Conservation (phyloP, 2,113 vertebrate species). For the Aegypius monachus region DNA sequence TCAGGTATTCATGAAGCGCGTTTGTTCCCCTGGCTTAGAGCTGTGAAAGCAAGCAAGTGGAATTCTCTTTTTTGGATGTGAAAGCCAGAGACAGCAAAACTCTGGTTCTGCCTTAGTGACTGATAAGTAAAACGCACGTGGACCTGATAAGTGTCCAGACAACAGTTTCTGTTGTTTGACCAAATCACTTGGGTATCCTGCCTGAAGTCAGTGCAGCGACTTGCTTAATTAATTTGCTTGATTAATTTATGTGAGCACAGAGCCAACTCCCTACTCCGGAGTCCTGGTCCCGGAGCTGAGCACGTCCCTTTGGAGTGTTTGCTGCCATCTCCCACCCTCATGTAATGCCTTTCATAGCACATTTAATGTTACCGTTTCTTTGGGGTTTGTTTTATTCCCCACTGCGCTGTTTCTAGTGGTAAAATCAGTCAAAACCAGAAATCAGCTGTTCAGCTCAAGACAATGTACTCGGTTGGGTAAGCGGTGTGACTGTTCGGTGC, state of each 20-base stretch:
- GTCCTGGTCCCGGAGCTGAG: not conserved
- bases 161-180: not conserved
- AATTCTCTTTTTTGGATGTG: not conserved
- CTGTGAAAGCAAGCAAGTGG: not conserved
- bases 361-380: rapidly evolving
- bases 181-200: not conserved
- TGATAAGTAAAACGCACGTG: rapidly evolving
- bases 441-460: not conserved
- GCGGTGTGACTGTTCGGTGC: not conserved
- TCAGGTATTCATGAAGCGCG: not conserved
- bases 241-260: not conserved
- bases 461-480: rapidly evolving
- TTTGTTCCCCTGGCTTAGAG: not conserved
- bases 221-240: not conserved
- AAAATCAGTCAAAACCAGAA: not conserved
- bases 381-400: not conserved
- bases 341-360: not conserved
- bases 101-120: not conserved
- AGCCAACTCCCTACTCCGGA: not conserved
- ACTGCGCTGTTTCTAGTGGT: not conserved
- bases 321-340: not conserved
- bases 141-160: not conserved
- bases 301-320: not conserved
- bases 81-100: not conserved
- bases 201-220: not conserved